phyloP scores from a whole-genome alignment of 2,113 vertebrate genomes.

The Cyanoramphus novaezelandiae region DNA sequence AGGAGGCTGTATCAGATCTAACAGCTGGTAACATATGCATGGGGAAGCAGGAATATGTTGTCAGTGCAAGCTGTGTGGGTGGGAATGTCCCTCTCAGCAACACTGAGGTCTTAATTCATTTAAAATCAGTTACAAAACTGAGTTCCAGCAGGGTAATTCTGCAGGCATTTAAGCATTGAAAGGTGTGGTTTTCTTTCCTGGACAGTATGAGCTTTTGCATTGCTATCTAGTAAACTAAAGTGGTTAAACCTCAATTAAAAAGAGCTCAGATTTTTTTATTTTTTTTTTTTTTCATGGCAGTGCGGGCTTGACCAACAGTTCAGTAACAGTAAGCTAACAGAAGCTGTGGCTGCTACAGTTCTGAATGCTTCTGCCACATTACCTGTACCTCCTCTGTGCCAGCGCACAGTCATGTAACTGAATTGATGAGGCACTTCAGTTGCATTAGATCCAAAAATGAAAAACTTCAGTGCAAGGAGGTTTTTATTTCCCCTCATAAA shows the following conservation, averaged over 20 bases:
- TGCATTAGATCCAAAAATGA: background rate
- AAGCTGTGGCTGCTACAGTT: background rate
- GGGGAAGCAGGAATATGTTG: background rate
- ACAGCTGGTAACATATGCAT: background rate
- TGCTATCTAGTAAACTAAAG: background rate
- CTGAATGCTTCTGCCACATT: background rate
- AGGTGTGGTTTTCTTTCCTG: background rate
- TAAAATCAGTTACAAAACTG: background rate
- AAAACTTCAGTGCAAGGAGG: background rate
- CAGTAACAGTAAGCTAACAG: background rate
- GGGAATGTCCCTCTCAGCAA: background rate
- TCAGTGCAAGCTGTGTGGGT: background rate
- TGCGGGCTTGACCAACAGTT: background rate
- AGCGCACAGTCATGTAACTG: background rate
- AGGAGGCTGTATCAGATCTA: background rate
- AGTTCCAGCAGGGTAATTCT: background rate
- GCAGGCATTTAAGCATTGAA: background rate
- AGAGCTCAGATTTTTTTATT: background rate
- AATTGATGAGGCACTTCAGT: background rate
- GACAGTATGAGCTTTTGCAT: background rate
- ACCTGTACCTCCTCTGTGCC: background rate
- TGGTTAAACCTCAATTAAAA: background rate
- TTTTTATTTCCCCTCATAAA: slow-evolving; percentile 8
- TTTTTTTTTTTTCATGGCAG: background rate
- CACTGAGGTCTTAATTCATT: fast-evolving